phyloP scores from a whole-genome alignment of 2,888 invertebrate genomes.

The Melikaiella ostensackeni region DNA sequence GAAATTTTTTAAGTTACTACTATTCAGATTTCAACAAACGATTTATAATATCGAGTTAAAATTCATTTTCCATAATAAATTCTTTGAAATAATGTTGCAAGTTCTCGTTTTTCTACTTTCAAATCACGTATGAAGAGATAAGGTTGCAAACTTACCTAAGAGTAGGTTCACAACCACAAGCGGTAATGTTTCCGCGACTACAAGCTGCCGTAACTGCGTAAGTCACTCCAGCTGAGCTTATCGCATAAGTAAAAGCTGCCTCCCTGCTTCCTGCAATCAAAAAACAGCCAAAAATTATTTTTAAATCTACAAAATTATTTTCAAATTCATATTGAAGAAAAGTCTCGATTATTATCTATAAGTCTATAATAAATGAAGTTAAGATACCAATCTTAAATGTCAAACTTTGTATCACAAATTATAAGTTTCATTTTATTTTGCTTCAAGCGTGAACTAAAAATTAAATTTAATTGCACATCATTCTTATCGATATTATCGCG shows the following conservation, averaged over 20 bases:
- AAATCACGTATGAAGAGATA: neutral
- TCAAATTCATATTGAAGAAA: neutral
- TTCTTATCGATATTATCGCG: constrained; percentile 14
- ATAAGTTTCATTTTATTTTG: neutral
- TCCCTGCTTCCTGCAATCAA: constrained; percentile 88
- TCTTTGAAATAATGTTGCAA: neutral
- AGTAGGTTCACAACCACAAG: constrained; percentile 85
- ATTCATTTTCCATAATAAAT: neutral
- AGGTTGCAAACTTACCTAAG: constrained; percentile 65
- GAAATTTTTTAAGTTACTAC: no score
- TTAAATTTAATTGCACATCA: constrained; percentile 4
- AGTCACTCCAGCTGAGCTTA: constrained; percentile 94
- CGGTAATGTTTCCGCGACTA: constrained; percentile 91
- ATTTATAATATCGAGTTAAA: no score
- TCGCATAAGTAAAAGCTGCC: constrained; percentile 95
- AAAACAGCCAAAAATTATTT: constrained; percentile 40
- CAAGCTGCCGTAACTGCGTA: constrained; percentile 95
- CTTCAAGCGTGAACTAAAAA: neutral
- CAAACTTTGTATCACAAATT: neutral
- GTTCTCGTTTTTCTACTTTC: constrained; percentile 12
- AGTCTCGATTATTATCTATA: no score
- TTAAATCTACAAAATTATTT: neutral
- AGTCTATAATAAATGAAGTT: no score
- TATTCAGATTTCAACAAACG: no score
- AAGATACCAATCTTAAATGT: neutral